Conservation (phyloP, 2,888 invertebrate species). For the Drosophila longiperda region DNA sequence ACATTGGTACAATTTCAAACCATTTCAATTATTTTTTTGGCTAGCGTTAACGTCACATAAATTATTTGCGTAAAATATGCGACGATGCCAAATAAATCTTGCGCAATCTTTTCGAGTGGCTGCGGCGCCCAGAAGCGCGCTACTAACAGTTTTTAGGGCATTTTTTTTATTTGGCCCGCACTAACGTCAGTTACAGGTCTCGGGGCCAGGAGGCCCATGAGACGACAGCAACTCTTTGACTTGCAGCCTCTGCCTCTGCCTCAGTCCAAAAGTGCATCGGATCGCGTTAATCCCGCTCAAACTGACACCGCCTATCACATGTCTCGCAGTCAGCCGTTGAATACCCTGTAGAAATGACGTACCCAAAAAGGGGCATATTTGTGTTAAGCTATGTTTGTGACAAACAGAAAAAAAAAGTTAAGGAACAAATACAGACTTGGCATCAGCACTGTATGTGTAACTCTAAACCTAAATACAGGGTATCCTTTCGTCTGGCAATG, state of each 20-base stretch:
- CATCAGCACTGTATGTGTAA: too few species aligned
- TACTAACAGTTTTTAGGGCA: slow-evolving; percentile 29
- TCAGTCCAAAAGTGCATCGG: slow-evolving; percentile 4
- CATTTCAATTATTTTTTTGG: slow-evolving; percentile 74
- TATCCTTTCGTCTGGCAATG: not conserved
- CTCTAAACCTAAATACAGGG: not conserved
- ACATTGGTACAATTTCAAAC: slow-evolving; percentile 29
- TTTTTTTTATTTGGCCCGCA: slow-evolving; percentile 1
- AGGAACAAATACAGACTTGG: not conserved
- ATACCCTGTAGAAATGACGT: slow-evolving; percentile 7
- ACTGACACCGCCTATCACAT: slow-evolving; percentile 69
- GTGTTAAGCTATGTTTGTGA: not conserved
- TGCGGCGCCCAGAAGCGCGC: slow-evolving; percentile 56
- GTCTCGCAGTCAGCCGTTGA: slow-evolving; percentile 53
- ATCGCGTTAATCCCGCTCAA: slow-evolving; percentile 62
- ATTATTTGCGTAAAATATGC: slow-evolving; percentile 83
- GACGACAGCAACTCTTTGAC: slow-evolving; percentile 37
- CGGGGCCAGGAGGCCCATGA: slow-evolving; percentile 16
- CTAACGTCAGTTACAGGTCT: slow-evolving; percentile 10
- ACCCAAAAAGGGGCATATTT: not conserved
- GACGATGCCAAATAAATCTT: slow-evolving; percentile 82
- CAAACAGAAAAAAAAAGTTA: not conserved
- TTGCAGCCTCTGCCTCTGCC: slow-evolving; percentile 3
- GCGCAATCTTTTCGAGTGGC: slow-evolving; percentile 71
- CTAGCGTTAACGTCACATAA: slow-evolving; percentile 73